Percentiles rank a stretch among this genome's conserved stretches.
Conservation (phyloP, 2,888 invertebrate genomes). For the Encarsia formosa region DNA sequence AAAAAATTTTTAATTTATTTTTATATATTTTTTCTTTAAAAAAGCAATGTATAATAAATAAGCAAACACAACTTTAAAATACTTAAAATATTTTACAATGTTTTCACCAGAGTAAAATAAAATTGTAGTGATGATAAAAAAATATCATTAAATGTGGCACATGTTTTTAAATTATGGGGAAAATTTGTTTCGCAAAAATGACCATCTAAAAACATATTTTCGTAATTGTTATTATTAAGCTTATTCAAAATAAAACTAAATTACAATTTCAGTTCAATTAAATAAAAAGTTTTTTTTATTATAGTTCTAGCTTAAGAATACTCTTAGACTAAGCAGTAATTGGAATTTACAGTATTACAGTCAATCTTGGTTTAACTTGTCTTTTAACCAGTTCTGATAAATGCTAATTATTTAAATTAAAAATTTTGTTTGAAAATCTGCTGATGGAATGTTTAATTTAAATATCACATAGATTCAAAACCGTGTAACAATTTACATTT, state of each 20-base stretch:
- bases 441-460: conserved; percentile 16
- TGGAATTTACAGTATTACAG: conserved; percentile 1
- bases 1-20: too few relatives aligned
- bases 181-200: not conserved
- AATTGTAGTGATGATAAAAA: too few relatives aligned
- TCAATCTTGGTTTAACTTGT: conserved; percentile 14
- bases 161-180: too few relatives aligned
- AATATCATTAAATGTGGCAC: too few relatives aligned
- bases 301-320: conserved; percentile 1
- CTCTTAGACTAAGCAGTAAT: conserved; percentile 7
- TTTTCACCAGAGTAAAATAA: too few relatives aligned
- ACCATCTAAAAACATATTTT: not conserved
- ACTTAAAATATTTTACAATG: too few relatives aligned
- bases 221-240: not conserved
- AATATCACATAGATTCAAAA: conserved; percentile 7
- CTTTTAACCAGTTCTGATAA: conserved; percentile 13
- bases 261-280: conserved; percentile 6
- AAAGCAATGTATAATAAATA: too few relatives aligned
- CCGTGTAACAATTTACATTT: conserved; percentile 5
- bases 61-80: too few relatives aligned
- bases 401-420: conserved; percentile 10
- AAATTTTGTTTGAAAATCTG: conserved; percentile 4
- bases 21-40: too few relatives aligned
- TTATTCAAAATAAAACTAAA: conserved; percentile 1
- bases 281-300: conserved; percentile 1